Conservation (phyloP, 2,797 vertebrate species). For the Graptemys geographica region DNA sequence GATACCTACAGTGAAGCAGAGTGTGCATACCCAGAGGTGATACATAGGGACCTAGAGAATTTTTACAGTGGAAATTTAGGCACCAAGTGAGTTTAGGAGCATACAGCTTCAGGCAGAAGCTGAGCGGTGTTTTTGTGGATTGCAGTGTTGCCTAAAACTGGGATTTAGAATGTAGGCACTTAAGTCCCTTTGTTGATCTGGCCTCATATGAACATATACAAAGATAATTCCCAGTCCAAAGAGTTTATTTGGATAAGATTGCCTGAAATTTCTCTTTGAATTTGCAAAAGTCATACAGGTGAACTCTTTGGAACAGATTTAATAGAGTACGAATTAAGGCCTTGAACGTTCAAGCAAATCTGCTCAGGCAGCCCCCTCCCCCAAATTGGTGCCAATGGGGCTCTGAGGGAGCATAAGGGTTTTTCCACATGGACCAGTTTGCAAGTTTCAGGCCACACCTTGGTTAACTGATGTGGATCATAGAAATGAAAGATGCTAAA, state of each 20-base stretch:
- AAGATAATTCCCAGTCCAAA: neutral
- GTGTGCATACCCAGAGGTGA: neutral
- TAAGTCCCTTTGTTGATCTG: neutral
- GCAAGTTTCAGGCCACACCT: neutral
- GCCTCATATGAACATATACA: neutral
- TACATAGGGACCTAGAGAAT: no score
- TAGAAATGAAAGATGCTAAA: neutral
- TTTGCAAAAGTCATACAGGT: neutral
- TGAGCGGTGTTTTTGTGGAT: neutral
- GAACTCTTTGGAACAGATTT: neutral
- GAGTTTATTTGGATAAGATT: neutral
- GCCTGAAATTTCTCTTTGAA: neutral
- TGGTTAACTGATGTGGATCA: neutral
- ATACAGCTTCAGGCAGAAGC: neutral
- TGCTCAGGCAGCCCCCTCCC: neutral
- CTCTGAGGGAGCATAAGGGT: neutral
- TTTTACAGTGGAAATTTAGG: neutral
- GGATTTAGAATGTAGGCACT: neutral
- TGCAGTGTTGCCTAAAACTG: neutral
- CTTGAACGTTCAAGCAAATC: accelerated
- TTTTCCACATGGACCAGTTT: neutral
- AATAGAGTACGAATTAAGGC: neutral
- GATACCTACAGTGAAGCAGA: neutral
- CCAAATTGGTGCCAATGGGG: accelerated
- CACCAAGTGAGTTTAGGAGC: neutral